Evolutionary conservation across 2,797 vertebrate species (phyloP).

Genomic region (Crax fasciolata): DNA sequence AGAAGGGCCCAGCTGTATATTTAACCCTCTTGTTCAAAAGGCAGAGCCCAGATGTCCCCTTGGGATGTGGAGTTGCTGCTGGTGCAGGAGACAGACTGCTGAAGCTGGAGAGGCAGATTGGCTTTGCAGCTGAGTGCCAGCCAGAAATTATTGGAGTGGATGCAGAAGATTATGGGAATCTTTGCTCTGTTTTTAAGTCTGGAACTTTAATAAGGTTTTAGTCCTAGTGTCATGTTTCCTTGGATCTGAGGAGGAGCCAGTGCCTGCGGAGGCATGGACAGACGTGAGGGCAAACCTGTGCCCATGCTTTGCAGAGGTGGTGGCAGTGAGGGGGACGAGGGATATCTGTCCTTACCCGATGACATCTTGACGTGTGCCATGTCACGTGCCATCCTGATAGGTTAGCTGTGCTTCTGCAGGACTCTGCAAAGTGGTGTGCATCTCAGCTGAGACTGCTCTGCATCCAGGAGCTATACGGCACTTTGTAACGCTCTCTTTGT

Average conservation of each 20-base stretch:
- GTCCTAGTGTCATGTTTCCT: neutral
- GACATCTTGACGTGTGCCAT: neutral
- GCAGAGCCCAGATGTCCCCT: neutral
- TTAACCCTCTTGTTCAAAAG: neutral
- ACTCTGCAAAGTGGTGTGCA: neutral
- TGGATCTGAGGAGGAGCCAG: neutral
- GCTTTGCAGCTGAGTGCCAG: neutral
- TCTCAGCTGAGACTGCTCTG: neutral
- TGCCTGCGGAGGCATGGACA: neutral
- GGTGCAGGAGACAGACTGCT: neutral
- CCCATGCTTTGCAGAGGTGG: neutral
- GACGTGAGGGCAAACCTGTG: fast-evolving
- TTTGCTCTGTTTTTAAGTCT: neutral
- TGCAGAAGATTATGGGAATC: neutral
- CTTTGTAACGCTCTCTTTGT: neutral
- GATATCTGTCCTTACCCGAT: neutral
- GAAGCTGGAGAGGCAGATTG: neutral
- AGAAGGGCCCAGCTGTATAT: neutral
- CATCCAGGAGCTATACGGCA: neutral
- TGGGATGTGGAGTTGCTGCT: neutral
- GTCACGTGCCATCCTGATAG: neutral
- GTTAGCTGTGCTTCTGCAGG: neutral
- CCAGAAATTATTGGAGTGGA: neutral
- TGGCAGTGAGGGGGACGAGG: neutral
- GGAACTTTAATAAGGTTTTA: neutral